Conservation (phyloP, 2,888 invertebrate genomes). For the Lapara coniferarum region DNA sequence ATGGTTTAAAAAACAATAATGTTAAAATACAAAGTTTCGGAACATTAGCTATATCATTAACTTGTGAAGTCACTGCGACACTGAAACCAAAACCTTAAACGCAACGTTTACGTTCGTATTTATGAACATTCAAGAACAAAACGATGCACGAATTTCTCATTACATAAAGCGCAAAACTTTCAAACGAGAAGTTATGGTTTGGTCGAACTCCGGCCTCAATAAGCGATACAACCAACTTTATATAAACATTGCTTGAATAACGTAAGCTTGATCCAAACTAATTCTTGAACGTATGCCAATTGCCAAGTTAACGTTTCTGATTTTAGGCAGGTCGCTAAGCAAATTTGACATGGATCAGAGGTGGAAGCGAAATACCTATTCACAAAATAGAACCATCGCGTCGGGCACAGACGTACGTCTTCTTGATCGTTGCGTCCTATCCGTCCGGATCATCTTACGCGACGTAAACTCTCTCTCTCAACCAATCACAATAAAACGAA, state of each 20-base stretch:
- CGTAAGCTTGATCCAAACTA: conserved; percentile 45
- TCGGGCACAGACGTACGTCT: too few species aligned
- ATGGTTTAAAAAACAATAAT: too few species aligned
- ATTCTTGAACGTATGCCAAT: conserved; percentile 59
- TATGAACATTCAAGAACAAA: background rate
- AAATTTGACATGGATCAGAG: too few species aligned
- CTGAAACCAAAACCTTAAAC: background rate
- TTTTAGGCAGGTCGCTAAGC: too few species aligned
- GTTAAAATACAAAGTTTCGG: too few species aligned
- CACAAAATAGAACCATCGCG: too few species aligned
- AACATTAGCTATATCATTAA: background rate
- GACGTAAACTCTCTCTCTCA: too few species aligned
- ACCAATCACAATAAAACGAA: too few species aligned
- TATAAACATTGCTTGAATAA: conserved; percentile 19
- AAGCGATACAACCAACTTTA: conserved; percentile 14
- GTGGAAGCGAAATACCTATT: too few species aligned
- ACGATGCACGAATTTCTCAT: conserved; percentile 1
- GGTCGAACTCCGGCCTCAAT: conserved; percentile 12
- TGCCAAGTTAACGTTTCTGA: conserved; percentile 54
- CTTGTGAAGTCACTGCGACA: too few species aligned
- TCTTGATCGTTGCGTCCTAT: too few species aligned
- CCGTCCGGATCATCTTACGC: too few species aligned
- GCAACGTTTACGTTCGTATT: background rate
- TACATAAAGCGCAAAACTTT: background rate
- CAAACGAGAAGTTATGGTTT: conserved; percentile 15